Evolutionary conservation across 2,113 vertebrate species (phyloP), one percentile per base, ranked within the genome.

Genomic region (Cinclus cinclus): DNA sequence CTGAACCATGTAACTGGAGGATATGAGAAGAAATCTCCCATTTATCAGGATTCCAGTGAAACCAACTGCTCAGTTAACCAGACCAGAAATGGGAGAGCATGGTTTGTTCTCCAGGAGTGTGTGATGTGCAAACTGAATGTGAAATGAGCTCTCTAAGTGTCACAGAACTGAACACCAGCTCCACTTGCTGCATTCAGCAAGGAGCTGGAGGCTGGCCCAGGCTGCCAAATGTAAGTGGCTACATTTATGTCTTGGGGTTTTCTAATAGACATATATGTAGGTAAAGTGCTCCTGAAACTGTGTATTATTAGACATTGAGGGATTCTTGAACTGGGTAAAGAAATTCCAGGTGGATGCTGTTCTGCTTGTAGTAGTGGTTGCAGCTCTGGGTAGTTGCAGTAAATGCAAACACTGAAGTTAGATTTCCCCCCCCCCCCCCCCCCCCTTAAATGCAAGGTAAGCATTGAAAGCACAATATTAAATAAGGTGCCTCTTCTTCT

Each of bases 141-240:
- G 91, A 60, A 92, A 76, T 28, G 49, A 73, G 37, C 65, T 85
- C 62, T 82, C 22, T 31, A 39, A 68, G 14, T 18, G 9, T 59
- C 46, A 86, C 70, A 83, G 70, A 83, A 31, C 30, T 23, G 85
- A 86, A 53, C 87, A 76, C 19, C 85, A 67, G 70, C 90, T 92
- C 71, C n/a, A 23, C 62, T 91, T 80, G 92, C 91, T 91, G 33
- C 41, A 14, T 86, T 85, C 89, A 88, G 81, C 82, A 92, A 85
- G 91, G 92, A 96, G 74, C 92, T 90, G 95, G 92, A 94, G 91
- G 93, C 75, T 86, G 88, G 91, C 82, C 86, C 67, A 53, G 63
- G 91, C 65, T 69, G 90, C 83, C 92, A 92, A 80, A 88, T 28
- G 79, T 44, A 23, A 68, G 63, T 86, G 90, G 68, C 35, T 49